Evolutionary conservation across 2,888 invertebrate genomes (phyloP).

Genomic region (Lymantria dispar): DNA sequence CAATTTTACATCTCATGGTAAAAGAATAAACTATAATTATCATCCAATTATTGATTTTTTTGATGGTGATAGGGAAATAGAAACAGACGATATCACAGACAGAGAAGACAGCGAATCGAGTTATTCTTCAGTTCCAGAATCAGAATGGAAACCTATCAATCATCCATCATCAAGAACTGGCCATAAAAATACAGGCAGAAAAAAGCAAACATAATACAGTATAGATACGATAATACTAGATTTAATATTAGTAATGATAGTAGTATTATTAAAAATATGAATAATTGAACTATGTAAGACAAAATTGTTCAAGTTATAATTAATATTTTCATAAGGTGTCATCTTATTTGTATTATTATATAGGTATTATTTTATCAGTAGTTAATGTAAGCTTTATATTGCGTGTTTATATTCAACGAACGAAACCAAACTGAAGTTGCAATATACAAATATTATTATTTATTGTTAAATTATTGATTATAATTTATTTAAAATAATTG

Average conservation of each 20-base stretch:
- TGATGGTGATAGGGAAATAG: constrained; percentile 66
- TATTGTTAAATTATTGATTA: constrained; percentile 43
- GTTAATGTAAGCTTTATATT: neutral
- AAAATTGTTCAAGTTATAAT: constrained; percentile 10
- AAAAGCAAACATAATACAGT: constrained; percentile 30
- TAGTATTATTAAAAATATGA: neutral
- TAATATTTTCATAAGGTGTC: constrained; percentile 5
- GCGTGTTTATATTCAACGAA: constrained; percentile 32
- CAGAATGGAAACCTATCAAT: constrained; percentile 78
- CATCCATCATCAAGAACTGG: constrained; percentile 51
- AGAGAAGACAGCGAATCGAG: constrained; percentile 60
- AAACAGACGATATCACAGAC: constrained; percentile 59
- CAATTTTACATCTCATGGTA: constrained; percentile 49
- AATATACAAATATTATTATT: constrained; percentile 47
- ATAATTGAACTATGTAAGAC: neutral
- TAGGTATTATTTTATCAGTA: neutral
- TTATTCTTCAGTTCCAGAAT: constrained; percentile 53
- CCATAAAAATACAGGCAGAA: constrained; percentile 34
- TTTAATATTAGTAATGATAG: constrained; percentile 1
- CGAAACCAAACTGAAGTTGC: constrained; percentile 67
- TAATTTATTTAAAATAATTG: constrained; percentile 38
- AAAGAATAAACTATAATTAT: constrained; percentile 90
- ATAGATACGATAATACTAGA: neutral
- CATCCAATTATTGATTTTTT: constrained; percentile 93
- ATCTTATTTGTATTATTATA: neutral